Evolutionary conservation across 2,888 invertebrate genomes (phyloP).

Genomic region (Tipula helvola): DNA sequence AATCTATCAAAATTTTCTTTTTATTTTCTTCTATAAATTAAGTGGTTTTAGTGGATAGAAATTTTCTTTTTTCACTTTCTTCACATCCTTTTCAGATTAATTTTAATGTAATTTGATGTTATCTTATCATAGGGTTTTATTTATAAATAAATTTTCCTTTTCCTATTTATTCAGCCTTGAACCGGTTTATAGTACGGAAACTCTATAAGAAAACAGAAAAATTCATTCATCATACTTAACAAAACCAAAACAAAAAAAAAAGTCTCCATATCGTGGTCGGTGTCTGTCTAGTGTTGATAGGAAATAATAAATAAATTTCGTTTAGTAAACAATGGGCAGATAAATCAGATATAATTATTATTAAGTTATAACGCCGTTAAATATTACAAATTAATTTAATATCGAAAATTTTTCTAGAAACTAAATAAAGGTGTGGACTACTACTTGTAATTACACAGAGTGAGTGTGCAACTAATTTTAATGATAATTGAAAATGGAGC

Average conservation of each 20-base stretch:
- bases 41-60: not conserved
- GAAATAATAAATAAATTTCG: not conserved
- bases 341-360: not conserved
- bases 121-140: not conserved
- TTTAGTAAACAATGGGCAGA: not conserved
- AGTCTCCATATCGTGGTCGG: not conserved
- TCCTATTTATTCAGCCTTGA: not conserved
- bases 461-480: not conserved
- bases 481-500: not conserved
- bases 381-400: not conserved
- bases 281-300: not conserved
- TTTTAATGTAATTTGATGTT: not conserved
- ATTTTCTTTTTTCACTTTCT: not conserved
- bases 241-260: not conserved
- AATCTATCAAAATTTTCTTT: not conserved
- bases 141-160: not conserved
- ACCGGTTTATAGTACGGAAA: not conserved
- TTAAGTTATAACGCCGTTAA: not conserved
- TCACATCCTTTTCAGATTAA: not conserved
- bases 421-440: not conserved
- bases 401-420: not conserved
- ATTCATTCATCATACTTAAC: not conserved
- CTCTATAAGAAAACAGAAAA: not conserved
- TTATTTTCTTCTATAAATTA: not conserved
- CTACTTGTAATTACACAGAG: not conserved